Evolutionary conservation across 2,888 invertebrate genomes (phyloP).

Genomic region (Helleia helle): DNA sequence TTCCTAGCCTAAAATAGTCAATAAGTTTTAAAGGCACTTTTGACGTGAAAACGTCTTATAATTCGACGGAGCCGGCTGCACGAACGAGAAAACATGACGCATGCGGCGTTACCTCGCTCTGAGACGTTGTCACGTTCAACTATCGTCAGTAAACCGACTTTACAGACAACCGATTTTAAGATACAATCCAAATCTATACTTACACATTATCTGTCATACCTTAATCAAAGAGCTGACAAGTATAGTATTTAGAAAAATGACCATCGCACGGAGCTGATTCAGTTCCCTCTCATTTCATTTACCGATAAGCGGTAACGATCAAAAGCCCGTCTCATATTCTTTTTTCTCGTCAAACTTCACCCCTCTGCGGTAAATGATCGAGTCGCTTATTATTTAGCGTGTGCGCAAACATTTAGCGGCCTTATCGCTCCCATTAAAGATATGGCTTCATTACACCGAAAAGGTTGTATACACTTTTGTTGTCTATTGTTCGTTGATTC

Average conservation of each 20-base stretch:
- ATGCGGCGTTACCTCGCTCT: no score
- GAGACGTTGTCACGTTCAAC: no score
- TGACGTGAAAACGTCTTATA: no score
- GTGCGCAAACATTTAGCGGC: constrained; percentile 70
- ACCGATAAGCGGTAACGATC: constrained; percentile 45
- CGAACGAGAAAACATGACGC: no score
- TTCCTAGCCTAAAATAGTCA: no score
- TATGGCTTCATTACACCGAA: constrained; percentile 67
- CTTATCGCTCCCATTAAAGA: constrained; percentile 70
- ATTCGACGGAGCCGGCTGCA: no score
- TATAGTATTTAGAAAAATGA: constrained; percentile 20
- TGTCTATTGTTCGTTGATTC: constrained; percentile 25
- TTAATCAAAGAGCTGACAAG: constrained; percentile 5
- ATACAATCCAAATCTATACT: no score
- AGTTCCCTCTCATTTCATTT: constrained; percentile 49
- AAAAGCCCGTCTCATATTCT: constrained; percentile 34
- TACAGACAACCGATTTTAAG: no score
- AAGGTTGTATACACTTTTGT: constrained; percentile 35
- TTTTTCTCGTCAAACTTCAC: constrained; percentile 47
- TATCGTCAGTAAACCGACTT: no score
- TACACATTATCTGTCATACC: constrained; percentile 3
- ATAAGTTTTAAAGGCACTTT: no score
- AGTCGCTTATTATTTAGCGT: constrained; percentile 70
- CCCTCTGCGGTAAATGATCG: constrained; percentile 66
- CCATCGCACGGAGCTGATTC: constrained; percentile 33